Conservation (phyloP, 2,888 invertebrate genomes). For the Perizoma flavofasciatum region DNA sequence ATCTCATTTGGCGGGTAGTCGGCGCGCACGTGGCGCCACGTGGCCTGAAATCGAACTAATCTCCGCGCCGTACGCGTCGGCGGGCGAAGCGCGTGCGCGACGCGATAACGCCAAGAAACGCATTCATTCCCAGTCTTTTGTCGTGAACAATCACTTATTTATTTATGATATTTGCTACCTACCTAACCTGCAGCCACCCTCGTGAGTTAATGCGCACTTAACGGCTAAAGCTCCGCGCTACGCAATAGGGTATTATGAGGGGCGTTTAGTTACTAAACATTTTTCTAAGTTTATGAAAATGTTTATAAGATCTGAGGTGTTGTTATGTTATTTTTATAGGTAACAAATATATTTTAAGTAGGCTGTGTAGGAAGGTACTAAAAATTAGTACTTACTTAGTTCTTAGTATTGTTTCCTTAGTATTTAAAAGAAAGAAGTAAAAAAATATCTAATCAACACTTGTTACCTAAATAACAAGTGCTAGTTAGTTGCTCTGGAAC, state of each 20-base stretch:
- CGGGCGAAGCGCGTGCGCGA: constrained; percentile 74
- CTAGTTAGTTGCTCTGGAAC: no score
- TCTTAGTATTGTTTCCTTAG: no score
- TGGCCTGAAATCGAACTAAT: constrained; percentile 81
- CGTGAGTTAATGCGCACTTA: constrained; percentile 63
- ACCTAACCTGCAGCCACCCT: constrained; percentile 77
- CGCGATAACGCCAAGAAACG: constrained; percentile 80
- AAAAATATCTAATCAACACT: no score
- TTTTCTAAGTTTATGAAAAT: background rate
- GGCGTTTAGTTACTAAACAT: constrained; percentile 36
- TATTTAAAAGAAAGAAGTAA: no score
- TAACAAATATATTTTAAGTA: no score
- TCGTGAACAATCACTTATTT: constrained; percentile 81
- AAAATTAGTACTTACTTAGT: no score
- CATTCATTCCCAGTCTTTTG: constrained; percentile 82
- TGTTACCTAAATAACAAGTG: no score
- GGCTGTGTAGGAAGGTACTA: no score
- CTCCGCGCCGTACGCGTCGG: constrained; percentile 77
- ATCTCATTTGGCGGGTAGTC: constrained; percentile 79
- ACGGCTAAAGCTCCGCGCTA: constrained; percentile 50
- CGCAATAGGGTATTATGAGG: constrained; percentile 40
- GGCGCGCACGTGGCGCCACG: constrained; percentile 79
- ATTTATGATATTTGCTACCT: constrained; percentile 79
- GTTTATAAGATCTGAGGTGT: constrained; percentile 20
- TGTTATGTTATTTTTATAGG: no score